phyloP scores from a whole-genome alignment of 2,113 vertebrate genomes.

The Poecile atricapillus region DNA sequence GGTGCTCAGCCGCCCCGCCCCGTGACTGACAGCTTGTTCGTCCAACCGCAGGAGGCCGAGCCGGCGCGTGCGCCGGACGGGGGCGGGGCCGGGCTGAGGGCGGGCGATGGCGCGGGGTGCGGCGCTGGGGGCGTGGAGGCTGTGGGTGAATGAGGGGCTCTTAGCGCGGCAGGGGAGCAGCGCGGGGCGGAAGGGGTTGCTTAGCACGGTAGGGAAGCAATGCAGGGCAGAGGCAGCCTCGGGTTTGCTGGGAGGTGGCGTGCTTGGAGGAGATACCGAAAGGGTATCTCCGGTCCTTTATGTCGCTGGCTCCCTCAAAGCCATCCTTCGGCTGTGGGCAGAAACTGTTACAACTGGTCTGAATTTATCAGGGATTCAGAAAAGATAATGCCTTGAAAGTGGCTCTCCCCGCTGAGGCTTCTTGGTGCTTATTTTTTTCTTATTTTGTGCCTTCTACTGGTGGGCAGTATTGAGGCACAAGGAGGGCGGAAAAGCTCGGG shows the following conservation, averaged over 20 bases:
- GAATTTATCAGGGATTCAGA: neutral
- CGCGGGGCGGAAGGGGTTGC: fast-evolving
- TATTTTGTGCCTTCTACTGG: neutral
- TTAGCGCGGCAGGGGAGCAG: fast-evolving
- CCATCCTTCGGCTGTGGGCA: neutral
- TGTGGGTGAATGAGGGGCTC: fast-evolving
- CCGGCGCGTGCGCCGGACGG: neutral
- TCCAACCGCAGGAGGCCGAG: fast-evolving
- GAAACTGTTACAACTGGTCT: neutral
- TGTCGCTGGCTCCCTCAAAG: fast-evolving
- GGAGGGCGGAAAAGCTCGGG: fast-evolving
- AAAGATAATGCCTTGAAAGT: neutral
- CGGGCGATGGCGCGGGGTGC: fast-evolving
- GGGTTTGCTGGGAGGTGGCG: neutral
- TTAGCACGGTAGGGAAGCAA: fast-evolving
- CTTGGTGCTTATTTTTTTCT: neutral
- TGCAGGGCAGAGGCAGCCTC: neutral
- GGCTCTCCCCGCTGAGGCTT: neutral
- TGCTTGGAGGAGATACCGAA: neutral
- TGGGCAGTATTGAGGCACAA: fast-evolving
- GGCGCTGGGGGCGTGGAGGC: fast-evolving
- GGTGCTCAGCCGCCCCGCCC: fast-evolving
- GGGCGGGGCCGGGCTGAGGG: neutral
- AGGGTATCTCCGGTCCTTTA: fast-evolving
- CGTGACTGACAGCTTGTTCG: neutral